Conservation (phyloP, 2,888 invertebrate genomes). For the Dryococelus australis region DNA sequence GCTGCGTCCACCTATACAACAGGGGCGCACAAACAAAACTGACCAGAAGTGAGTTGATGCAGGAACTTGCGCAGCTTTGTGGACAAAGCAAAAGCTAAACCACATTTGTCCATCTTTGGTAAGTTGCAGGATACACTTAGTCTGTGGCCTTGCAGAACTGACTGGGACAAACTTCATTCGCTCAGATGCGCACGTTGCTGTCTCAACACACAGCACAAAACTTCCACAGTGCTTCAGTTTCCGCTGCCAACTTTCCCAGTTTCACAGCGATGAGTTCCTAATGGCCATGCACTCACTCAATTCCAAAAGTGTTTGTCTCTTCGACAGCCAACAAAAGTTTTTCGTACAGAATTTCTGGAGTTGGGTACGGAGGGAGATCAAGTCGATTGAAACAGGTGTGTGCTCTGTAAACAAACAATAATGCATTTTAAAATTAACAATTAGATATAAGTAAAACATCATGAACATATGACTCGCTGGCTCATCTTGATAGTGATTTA, state of each 20-base stretch:
- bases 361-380: conserved; percentile 95
- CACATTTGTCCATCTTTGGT: conserved; percentile 9
- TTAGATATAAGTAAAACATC: too few species aligned
- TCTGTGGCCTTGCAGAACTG: too few species aligned
- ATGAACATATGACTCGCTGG: too few species aligned
- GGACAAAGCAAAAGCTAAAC: conserved; percentile 9
- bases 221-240: neutral
- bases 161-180: too few species aligned
- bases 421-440: too few species aligned
- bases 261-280: neutral
- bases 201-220: neutral
- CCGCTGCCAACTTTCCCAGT: neutral
- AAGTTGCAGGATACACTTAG: neutral
- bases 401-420: conserved; percentile 63
- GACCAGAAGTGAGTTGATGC: neutral
- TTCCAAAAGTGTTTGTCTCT: conserved; percentile 96
- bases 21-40: neutral
- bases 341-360: conserved; percentile 88
- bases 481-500: too few species aligned
- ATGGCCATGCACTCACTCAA: conserved; percentile 76
- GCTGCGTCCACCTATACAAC: neutral
- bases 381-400: conserved; percentile 98
- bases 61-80: neutral
- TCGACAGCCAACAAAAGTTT: conserved; percentile 92
- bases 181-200: neutral